phyloP scores from a whole-genome alignment of 2,797 vertebrate species.

The Paedocypris micromegethes region DNA sequence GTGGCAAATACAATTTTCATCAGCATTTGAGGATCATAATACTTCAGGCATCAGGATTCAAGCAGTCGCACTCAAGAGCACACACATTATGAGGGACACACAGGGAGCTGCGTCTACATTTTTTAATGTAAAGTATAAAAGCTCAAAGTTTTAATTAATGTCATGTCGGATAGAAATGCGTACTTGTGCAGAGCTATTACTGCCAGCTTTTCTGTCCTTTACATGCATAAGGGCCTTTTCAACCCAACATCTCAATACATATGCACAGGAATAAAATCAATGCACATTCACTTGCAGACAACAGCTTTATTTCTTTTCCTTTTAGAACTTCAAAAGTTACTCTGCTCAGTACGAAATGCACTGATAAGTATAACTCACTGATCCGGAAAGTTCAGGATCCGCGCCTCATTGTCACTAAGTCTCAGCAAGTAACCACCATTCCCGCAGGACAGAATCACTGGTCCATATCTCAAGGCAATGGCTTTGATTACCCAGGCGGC shows the following conservation, averaged over 20 bases:
- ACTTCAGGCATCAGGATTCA: slow-evolving; percentile 50
- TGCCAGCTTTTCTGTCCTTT: no score
- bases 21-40: slow-evolving; percentile 60
- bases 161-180: slow-evolving; percentile 30
- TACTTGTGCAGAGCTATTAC: slow-evolving; percentile 1
- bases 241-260: not conserved
- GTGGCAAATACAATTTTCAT: slow-evolving; percentile 61
- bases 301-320: slow-evolving; percentile 11
- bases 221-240: no score
- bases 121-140: not conserved
- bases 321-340: slow-evolving; percentile 3
- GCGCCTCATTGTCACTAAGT: slow-evolving; percentile 12
- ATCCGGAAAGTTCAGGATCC: slow-evolving; percentile 28
- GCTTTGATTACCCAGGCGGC: slow-evolving; percentile 15
- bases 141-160: slow-evolving; percentile 14
- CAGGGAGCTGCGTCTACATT: slow-evolving; percentile 21
- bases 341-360: not conserved
- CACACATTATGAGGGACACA: slow-evolving; percentile 12
- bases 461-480: slow-evolving; percentile 8
- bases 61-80: slow-evolving; percentile 19
- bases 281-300: slow-evolving; percentile 2
- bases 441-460: slow-evolving; percentile 8
- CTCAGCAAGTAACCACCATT: slow-evolving; percentile 14
- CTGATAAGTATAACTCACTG: slow-evolving; percentile 13
- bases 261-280: slow-evolving; percentile 19